Conservation (phyloP, 2,888 invertebrate species). For the Pseudoips prasinana region DNA sequence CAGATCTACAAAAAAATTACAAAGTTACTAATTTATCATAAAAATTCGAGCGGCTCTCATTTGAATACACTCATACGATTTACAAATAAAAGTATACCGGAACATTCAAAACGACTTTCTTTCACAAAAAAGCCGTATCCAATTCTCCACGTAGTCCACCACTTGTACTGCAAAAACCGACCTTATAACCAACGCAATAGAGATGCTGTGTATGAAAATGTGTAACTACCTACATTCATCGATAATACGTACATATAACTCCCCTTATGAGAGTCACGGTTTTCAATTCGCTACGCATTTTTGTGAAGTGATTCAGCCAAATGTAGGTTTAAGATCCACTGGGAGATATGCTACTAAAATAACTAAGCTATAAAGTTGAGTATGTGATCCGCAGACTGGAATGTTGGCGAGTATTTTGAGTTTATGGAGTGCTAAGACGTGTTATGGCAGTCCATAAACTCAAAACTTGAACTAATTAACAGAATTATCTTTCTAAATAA, state of each 20-base stretch:
- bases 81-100: too few species aligned
- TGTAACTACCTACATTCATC: constrained; percentile 12
- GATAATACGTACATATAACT: constrained; percentile 1
- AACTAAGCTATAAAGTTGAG: too few species aligned
- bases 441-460: too few species aligned
- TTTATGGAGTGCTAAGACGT: too few species aligned
- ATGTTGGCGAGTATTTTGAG: too few species aligned
- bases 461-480: too few species aligned
- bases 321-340: not conserved
- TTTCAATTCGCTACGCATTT: constrained; percentile 32
- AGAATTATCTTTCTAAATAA: too few species aligned
- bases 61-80: too few species aligned
- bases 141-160: not conserved
- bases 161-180: not conserved
- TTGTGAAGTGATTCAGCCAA: constrained; percentile 27
- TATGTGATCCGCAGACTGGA: too few species aligned
- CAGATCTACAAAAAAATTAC: too few species aligned
- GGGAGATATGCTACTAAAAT: not conserved
- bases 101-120: not conserved
- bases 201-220: not conserved
- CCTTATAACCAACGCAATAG: not conserved
- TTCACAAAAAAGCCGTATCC: not conserved
- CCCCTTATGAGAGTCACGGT: constrained; percentile 15
- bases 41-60: too few species aligned
- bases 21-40: too few species aligned